Conservation (phyloP, 2,797 vertebrate genomes). For the Phalloptychus januarius region DNA sequence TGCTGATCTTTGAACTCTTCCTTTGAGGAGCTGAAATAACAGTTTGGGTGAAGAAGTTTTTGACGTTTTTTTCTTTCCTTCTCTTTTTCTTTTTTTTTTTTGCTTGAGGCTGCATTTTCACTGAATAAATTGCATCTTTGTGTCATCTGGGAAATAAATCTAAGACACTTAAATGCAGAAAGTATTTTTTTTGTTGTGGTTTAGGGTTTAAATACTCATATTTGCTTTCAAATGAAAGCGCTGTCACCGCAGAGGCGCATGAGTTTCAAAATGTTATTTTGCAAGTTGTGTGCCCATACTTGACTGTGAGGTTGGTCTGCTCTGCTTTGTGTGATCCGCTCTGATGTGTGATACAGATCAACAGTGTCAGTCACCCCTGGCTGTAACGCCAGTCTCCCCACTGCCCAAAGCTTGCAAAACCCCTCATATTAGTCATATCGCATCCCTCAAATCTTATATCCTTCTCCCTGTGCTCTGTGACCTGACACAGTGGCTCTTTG, state of each 20-base stretch:
- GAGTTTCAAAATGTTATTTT: constrained; percentile 23
- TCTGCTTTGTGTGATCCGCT: constrained; percentile 68
- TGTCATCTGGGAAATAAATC: constrained; percentile 17
- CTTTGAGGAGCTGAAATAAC: constrained; percentile 73
- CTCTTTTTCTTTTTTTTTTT: background rate
- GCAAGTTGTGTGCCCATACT: constrained; percentile 42
- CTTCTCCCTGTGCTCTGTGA: constrained; percentile 74
- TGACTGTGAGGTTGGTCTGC: constrained; percentile 50
- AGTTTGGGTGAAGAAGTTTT: constrained; percentile 59
- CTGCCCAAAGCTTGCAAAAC: constrained; percentile 69
- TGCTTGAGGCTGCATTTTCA: constrained; percentile 31
- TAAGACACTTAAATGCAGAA: background rate
- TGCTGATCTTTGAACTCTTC: constrained; percentile 83
- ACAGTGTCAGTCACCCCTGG: constrained; percentile 81
- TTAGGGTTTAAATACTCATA: constrained; percentile 11
- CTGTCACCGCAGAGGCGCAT: constrained; percentile 9
- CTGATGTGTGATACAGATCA: constrained; percentile 80
- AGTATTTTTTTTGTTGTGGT: constrained; percentile 9
- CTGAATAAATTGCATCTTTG: constrained; percentile 18
- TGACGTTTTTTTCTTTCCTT: constrained; percentile 10
- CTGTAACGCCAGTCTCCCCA: constrained; percentile 69
- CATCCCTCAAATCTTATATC: constrained; percentile 80
- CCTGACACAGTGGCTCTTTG: constrained; percentile 79
- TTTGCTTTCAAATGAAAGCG: background rate
- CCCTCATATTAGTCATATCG: constrained; percentile 85